phyloP scores from a whole-genome alignment of 2,888 invertebrate species.

The Rhimphoctona megacephalus region DNA sequence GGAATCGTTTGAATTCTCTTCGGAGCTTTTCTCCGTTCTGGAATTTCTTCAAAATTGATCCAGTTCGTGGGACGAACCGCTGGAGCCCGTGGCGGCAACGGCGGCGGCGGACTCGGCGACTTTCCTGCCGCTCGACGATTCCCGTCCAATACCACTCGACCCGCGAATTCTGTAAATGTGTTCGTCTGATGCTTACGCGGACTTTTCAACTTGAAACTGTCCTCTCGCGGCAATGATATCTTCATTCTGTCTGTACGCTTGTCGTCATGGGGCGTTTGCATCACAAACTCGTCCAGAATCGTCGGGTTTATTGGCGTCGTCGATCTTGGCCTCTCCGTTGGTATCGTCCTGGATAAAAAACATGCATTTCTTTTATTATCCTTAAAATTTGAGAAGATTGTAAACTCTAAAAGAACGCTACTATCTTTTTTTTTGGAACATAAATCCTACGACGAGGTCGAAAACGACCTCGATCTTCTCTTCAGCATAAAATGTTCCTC shows the following conservation, averaged over 20 bases:
- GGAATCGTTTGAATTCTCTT: conserved; percentile 94
- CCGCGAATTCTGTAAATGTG: conserved; percentile 88
- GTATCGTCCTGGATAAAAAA: conserved; percentile 86
- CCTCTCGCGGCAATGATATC: conserved; percentile 89
- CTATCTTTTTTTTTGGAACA: too few relatives aligned
- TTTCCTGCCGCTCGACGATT: conserved; percentile 82
- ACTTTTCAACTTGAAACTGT: conserved; percentile 84
- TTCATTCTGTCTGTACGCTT: conserved; percentile 88
- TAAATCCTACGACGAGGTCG: too few relatives aligned
- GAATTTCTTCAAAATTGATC: conserved; percentile 95
- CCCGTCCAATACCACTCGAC: conserved; percentile 87
- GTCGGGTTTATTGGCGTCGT: conserved; percentile 91
- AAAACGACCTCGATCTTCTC: too few relatives aligned
- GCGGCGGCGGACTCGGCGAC: conserved; percentile 83
- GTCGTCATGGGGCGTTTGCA: conserved; percentile 78
- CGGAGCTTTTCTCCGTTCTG: conserved; percentile 92
- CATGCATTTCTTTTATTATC: not conserved
- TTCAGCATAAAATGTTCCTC: too few relatives aligned
- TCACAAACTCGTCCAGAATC: conserved; percentile 90
- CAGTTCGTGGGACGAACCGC: conserved; percentile 87
- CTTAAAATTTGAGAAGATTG: not conserved
- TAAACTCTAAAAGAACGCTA: too few relatives aligned
- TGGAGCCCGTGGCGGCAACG: conserved; percentile 81
- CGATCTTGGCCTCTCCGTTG: conserved; percentile 91
- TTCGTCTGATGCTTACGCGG: conserved; percentile 85